Evolutionary conservation across 1,140 invertebrate genomes (phyloP).

Genomic region (Nasonia giraulti): DNA sequence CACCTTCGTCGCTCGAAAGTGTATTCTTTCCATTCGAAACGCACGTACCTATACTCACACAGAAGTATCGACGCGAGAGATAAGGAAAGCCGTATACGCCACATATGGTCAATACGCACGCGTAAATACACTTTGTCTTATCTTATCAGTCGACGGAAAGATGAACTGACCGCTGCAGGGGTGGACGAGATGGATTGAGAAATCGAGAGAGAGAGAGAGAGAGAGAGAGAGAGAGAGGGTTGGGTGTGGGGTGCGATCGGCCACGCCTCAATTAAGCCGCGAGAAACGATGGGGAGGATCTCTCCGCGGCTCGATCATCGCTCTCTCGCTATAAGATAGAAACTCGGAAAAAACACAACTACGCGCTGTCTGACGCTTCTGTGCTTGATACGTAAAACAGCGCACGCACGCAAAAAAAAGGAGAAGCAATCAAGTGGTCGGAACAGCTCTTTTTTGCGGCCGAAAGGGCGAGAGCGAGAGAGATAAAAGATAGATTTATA

Average conservation of each 20-base stretch:
- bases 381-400: constrained; percentile 20
- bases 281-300: constrained; percentile 7
- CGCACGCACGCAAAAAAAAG: not conserved
- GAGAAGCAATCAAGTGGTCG: not conserved
- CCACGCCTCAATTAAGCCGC: constrained; percentile 72
- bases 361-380: constrained; percentile 54
- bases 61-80: constrained; percentile 48
- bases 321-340: constrained; percentile 55
- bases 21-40: not conserved
- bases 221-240: not conserved
- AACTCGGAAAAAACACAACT: constrained; percentile 42
- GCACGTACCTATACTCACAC: no score
- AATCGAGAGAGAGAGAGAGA: not conserved
- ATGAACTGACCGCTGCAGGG: constrained; percentile 56
- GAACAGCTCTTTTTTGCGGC: not conserved
- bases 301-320: constrained; percentile 18
- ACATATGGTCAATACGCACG: constrained; percentile 60
- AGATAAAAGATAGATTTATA: constrained; percentile 47
- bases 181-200: not conserved
- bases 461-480: constrained; percentile 26
- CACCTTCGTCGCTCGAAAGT: not conserved
- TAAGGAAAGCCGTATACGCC: constrained; percentile 58
- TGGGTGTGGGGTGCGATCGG: constrained; percentile 51
- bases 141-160: constrained; percentile 70
- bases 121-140: constrained; percentile 54